Evolutionary conservation across 2,113 vertebrate species (phyloP).

Genomic region (Oenanthe melanoleuca): DNA sequence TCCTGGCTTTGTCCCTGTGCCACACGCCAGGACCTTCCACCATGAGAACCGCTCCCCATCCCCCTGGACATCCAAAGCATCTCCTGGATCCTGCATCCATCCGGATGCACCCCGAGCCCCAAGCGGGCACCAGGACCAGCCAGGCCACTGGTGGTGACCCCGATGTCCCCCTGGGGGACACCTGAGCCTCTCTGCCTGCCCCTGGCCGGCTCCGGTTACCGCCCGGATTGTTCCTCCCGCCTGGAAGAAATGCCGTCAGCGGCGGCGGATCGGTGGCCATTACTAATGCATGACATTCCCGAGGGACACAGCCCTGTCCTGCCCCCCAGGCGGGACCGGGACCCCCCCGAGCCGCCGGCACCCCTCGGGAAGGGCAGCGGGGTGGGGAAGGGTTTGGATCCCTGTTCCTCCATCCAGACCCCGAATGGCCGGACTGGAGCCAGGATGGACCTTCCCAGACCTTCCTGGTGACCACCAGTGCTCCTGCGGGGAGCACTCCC

Average conservation of each 20-base stretch:
- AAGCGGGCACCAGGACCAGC: rapidly evolving
- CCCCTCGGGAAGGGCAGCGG: background rate
- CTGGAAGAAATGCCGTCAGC: slow-evolving; percentile 73
- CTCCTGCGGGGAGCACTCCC: rapidly evolving
- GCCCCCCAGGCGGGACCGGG: too few species aligned
- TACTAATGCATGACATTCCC: slow-evolving; percentile 74
- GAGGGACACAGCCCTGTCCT: rapidly evolving
- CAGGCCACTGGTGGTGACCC: background rate
- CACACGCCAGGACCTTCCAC: rapidly evolving
- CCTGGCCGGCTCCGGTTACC: background rate
- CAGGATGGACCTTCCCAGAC: background rate
- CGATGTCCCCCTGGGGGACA: background rate
- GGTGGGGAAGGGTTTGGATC: background rate
- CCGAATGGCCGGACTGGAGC: background rate
- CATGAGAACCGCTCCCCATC: rapidly evolving
- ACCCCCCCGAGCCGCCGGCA: rapidly evolving
- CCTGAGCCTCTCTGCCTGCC: background rate
- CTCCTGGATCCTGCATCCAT: rapidly evolving
- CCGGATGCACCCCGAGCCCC: rapidly evolving
- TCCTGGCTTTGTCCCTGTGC: rapidly evolving
- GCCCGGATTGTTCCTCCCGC: background rate
- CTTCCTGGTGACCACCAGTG: background rate
- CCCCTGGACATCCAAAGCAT: rapidly evolving
- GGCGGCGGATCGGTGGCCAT: slow-evolving; percentile 71
- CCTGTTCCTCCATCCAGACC: rapidly evolving